A percentile compares a stretch with the other conserved stretches of the same genome.
phyloP scores from a whole-genome alignment of 2,797 vertebrate species.

The Argyrosomus regius region DNA sequence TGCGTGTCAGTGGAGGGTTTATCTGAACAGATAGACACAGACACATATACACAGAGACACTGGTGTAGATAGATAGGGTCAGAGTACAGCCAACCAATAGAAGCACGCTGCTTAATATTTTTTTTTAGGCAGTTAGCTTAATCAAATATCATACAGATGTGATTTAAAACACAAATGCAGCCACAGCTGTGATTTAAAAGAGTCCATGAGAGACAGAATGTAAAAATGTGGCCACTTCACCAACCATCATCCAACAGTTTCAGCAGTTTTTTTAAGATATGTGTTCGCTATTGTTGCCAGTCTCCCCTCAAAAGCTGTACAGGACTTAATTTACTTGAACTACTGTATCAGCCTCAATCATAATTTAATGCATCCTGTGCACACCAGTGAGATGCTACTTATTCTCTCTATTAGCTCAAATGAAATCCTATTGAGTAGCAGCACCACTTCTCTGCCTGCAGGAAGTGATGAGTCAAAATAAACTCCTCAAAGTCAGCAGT shows the following conservation, averaged over 20 bases:
- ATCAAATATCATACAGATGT: neutral
- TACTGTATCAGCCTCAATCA: neutral
- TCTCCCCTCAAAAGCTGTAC: neutral
- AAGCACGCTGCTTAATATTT: neutral
- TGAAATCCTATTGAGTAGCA: slow-evolving; percentile 14
- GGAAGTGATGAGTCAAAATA: slow-evolving; percentile 8
- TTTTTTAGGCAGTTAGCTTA: neutral
- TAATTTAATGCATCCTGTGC: neutral
- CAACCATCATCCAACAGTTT: neutral
- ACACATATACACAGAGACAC: slow-evolving; percentile 16
- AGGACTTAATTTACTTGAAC: neutral
- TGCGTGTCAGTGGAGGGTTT: slow-evolving; percentile 56
- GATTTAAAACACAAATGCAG: neutral
- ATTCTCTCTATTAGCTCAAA: slow-evolving; percentile 12
- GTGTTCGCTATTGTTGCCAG: neutral
- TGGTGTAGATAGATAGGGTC: neutral
- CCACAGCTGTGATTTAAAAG: neutral
- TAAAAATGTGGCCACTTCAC: neutral
- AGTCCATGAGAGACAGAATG: neutral
- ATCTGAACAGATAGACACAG: slow-evolving; percentile 52
- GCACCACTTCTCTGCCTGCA: slow-evolving; percentile 2
- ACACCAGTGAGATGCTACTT: neutral
- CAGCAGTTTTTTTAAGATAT: neutral
- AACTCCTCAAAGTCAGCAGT: neutral
- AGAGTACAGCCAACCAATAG: neutral